Base-by-base conservation (phyloP, 2,888 invertebrate species). In the Drosophila niveifrons region DNA sequence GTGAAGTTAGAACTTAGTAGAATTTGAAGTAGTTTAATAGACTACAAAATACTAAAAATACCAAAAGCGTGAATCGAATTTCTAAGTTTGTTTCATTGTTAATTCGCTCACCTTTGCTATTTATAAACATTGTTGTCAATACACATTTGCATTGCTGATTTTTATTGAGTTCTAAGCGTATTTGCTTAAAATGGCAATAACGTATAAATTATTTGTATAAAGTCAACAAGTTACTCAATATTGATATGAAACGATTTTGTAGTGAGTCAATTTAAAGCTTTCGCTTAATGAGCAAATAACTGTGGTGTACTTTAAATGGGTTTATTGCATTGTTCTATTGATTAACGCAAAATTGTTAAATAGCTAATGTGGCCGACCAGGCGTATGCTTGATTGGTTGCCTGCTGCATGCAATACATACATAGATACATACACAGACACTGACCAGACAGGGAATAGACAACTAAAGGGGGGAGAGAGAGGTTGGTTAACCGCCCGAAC, bases 401-500 rank as follows among this genome's bases (percentile, higher is more conserved):
- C 47, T 28, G 36, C 13, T 15, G 39, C 15, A 55, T 47, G 55
- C n/a, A 36, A 36, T n/a, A 39, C 34, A 23, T 7, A 41, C 31
- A 63, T 3, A 23, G 23, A 36, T 11, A 43, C 0, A 63, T 9
- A 56, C 8, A 18, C 11, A 66, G 65, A 63, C 29, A 44, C 46
- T 59, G 62, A 17, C 75, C 64, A 64, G 64, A 68, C 68, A 68
- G 57, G 43, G 36, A 17, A 57, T 52, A 65, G 51, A 58, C 55
- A 47, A 15, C 47, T 59, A 34, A 41, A 36, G 46, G 43, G 23
- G 23, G 46, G 23, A 50, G 41, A 17, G 61, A 36, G 39, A 50
- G 59, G 15, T 43, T 39, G 62, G 58, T 67, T 76, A 76, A 76
- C 72, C 68, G 72, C 65, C 72, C 72, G 48, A 66, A 53, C 75